phyloP scores from a whole-genome alignment of 35 echinoderm and acorn worm genomes.

The Hemicentrotus pulcherrimus region DNA sequence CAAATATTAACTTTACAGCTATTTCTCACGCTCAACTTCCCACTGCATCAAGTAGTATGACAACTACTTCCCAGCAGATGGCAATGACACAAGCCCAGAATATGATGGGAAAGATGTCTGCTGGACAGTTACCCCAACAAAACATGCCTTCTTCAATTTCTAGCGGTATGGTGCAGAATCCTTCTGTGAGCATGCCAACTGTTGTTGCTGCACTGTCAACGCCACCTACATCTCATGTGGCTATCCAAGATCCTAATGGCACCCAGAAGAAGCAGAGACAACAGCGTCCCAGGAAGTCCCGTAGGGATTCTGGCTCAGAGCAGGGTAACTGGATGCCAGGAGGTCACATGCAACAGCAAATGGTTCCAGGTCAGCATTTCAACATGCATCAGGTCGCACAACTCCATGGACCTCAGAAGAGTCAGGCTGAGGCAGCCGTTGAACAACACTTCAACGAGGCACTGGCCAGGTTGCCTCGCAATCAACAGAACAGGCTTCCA shows the following conservation, averaged over 20 bases:
- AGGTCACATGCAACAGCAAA: slow-evolving; percentile 52
- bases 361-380: slow-evolving; percentile 25
- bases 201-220: slow-evolving; percentile 76
- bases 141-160: slow-evolving; percentile 7
- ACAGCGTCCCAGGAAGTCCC: not conserved
- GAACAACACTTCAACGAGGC: slow-evolving; percentile 75
- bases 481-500: slow-evolving; percentile 6
- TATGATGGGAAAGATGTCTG: not conserved
- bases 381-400: slow-evolving; percentile 61
- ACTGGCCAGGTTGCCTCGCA: slow-evolving; percentile 37
- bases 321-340: slow-evolving; percentile 54
- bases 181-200: slow-evolving; percentile 78
- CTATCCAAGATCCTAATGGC: slow-evolving; percentile 32
- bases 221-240: slow-evolving; percentile 42
- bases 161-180: slow-evolving; percentile 25
- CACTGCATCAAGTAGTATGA: slow-evolving; percentile 30
- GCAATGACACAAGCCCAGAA: slow-evolving; percentile 14
- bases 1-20: not conserved
- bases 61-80: not conserved
- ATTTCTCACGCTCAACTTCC: not conserved
- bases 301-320: slow-evolving; percentile 53
- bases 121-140: not conserved
- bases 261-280: not conserved
- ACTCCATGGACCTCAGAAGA: slow-evolving; percentile 44
- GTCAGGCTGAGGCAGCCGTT: slow-evolving; percentile 55